Conservation (phyloP, 64 coral and sea anemone species). For the Orbicella faveolata region DNA sequence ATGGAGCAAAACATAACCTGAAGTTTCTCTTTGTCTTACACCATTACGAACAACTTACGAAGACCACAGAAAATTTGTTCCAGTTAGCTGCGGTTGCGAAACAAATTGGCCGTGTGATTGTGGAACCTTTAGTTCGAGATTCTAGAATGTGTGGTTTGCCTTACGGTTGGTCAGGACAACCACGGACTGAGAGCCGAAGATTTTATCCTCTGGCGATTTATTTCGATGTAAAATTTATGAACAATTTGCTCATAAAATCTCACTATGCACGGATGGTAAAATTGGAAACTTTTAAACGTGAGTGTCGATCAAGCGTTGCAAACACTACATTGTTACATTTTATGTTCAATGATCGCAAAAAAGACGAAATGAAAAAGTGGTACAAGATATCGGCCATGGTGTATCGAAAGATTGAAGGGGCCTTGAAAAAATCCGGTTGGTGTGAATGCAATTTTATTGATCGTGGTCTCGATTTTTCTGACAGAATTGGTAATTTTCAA, state of each 20-base stretch:
- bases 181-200: conserved; percentile 59
- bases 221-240: conserved; percentile 84
- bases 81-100: conserved; percentile 83
- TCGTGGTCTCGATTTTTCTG: conserved; percentile 63
- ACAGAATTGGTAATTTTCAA: conserved; percentile 61
- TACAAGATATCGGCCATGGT: conserved; percentile 58
- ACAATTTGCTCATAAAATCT: conserved; percentile 65
- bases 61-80: conserved; percentile 94
- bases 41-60: conserved; percentile 97
- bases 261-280: conserved; percentile 61
- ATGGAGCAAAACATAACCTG: not conserved
- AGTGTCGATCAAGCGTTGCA: conserved; percentile 50
- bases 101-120: conserved; percentile 56
- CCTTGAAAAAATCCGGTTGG: conserved; percentile 57
- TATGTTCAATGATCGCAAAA: conserved; percentile 62
- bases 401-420: conserved; percentile 45
- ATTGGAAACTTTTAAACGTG: conserved; percentile 66
- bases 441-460: conserved; percentile 98
- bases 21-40: conserved; percentile 88
- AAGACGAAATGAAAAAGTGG: conserved; percentile 70
- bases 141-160: conserved; percentile 97
- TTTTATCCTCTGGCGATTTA: conserved; percentile 88
- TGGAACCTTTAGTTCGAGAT: conserved; percentile 92
- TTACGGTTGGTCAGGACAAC: conserved; percentile 74
- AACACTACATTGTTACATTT: conserved; percentile 90